Base-by-base conservation (phyloP, 2,797 vertebrate species). In the Cossypha dichroa region DNA sequence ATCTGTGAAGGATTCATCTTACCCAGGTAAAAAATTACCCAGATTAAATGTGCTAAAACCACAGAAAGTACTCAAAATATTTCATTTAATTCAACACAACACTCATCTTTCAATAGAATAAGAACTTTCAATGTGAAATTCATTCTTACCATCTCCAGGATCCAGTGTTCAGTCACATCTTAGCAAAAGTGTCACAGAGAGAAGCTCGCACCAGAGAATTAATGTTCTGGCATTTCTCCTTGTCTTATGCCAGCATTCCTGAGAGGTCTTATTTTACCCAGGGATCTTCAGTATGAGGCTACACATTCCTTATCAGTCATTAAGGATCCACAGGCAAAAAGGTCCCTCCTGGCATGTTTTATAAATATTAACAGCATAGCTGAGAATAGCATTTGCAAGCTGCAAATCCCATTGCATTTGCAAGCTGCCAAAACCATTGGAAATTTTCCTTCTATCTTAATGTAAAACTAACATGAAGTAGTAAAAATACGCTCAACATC, bases 331-430 rank as follows among this genome's bases (percentile, higher is more conserved):
- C 26, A 69, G 70, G 59, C 67, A 48, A 67, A 82, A 79, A 82
- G 77, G 45, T 89, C 17, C 12, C 28, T 75, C 67, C 55, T 45
- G 67, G 59, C 7, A 69, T 76, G 89, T 73, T 85, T 92, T 87
- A 66, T 66, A 92, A 94, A 91, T 95, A 92, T 82, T 96, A 81
- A 70, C 96, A 94, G 59, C 95, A 91, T 94, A 93, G 77, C 70
- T 85, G 91, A 94, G 93, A 85, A 85, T 11, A 93, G 28, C 43
- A 54, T 59, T 94, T 92, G 80, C 59, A 91, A 95, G 74, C 81
- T 96, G 86, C 43, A 89, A 96, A 96, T 96, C 86, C 91, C 40
- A 59, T 19, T 48, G 64, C 55, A 72, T 69, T 96, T 93, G 84
- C 77, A 82, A 92, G 36, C 81, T 96, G 36, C 11, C 48, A 95